Evolutionary conservation across 2,113 vertebrate genomes (phyloP).

Genomic region (Bubo blakistoni): DNA sequence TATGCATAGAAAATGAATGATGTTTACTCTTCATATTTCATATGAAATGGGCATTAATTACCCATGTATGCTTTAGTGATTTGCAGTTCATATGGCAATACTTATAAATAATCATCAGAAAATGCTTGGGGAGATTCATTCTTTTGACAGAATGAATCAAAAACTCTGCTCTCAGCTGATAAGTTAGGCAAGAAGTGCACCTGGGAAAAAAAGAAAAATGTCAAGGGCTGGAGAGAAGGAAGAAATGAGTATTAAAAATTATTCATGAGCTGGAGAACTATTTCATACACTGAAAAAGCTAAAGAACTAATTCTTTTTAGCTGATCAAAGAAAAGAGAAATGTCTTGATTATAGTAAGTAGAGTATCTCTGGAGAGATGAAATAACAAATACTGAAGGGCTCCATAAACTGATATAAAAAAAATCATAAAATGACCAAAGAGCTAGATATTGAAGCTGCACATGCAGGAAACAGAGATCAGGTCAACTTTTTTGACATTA

Average conservation of each 20-base stretch:
- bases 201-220: not conserved
- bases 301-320: not conserved
- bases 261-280: not conserved
- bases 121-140: conserved; percentile 32
- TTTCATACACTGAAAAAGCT: not conserved
- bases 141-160: conserved; percentile 34
- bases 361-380: not conserved
- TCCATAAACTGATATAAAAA: not conserved
- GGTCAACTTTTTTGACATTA: not conserved
- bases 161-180: conserved; percentile 30
- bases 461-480: not conserved
- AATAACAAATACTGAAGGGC: not conserved
- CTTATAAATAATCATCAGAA: conserved; percentile 54
- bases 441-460: not conserved
- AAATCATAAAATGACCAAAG: not conserved
- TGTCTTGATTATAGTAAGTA: not conserved
- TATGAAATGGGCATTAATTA: conserved; percentile 34
- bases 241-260: not conserved
- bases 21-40: conserved; percentile 15
- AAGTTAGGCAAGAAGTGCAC: conserved; percentile 1
- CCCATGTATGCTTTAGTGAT: not conserved
- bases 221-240: not conserved
- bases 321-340: not conserved
- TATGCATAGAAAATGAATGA: not conserved
- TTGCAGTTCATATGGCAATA: conserved; percentile 18